Evolutionary conservation across 2,797 vertebrate genomes (phyloP), one percentile per base, ranked within the genome.

Genomic region (Cygnus olor): DNA sequence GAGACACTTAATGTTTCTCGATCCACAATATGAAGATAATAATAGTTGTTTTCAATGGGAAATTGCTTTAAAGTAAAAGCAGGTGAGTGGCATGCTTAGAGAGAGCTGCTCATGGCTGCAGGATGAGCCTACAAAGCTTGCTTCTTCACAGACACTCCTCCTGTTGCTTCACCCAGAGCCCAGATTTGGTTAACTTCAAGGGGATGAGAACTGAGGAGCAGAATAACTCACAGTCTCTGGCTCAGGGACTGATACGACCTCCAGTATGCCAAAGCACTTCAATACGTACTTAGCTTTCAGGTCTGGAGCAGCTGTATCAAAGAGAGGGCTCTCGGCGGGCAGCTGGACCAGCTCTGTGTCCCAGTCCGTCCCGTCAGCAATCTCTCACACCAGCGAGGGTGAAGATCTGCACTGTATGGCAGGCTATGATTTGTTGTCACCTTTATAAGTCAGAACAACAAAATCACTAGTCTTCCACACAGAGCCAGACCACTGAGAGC

Each of bases 401-500:
- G 27, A 40, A 14, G 86, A 60, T 85, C 98, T 97, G 83, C 94
- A 98, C 98, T 97, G 89, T 96, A 96, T 97, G 99, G 99, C 93
- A 98, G 99, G 99, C 99, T 98, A 97, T 98, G 99, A 99, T 97
- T 99, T 99, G 99, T 99, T 99, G 99, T 99, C 96, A 91, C 95
- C 93, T 96, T 95, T 76, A 88, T 74, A 93, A 95, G 96, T 95
- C 95, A 98, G 89, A 99, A 99, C 99, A 99, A 99, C 99, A 99
- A 99, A 99, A 99, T 99, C 99, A 99, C 99, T 99, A 99, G 99
- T 99, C 99, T 99, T 99, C 99, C 99, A 99, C 68, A 88, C 98
- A 96, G 98, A 98, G 93, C 85, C 85, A 97, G 98, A 98, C 98
- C 95, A 94, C 13, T 14, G 11, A 56, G 25, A 27, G 76, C 40